Evolutionary conservation across 2,888 invertebrate species (phyloP), one percentile per base, ranked within the genome.

Genomic region (Netelia melanura): DNA sequence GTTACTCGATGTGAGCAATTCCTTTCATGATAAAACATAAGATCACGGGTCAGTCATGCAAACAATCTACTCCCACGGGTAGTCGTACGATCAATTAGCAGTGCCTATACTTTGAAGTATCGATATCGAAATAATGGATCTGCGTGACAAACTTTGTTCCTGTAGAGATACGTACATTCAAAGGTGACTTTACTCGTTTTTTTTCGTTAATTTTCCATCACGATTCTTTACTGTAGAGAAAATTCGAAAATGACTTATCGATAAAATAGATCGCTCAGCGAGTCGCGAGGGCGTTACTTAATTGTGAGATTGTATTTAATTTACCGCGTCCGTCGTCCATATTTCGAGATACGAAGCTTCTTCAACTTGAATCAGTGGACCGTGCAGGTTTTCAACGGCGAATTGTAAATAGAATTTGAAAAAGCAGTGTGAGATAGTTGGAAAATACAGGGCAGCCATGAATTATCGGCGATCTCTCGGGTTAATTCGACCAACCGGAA

Each of bases 401-500:
- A 80, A 80, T 71, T 76, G 71, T 72, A 65, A 83, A 65, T 80
- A 75, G 78, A 72, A 62, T 54, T 17, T 48, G 64, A 75, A 75
- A 80, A 54, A 38, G 38, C 38, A 6, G 43, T 71, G 44, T 30
- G 71, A 21, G 70, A 65, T 81, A 61, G 65, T 80, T 76, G 70
- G 71, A 52, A 80, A 80, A 76, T 84, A 58, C 38, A 67, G 77
- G 21, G 43, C 77, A 70, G 25, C 44, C 62, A 58, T 77, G 75
- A 85, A 65, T 79, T 79, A 74, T 78, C 17, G 67, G 64, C 52
- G 78, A 78, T 62, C 74, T 72, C 44, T 67, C 64, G 25, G 77
- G 78, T 84, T 81, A 84, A 84, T 84, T 74, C 62, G 78, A 74
- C 81, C 81, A 78, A 76, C 84, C 84, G 84, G 84, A 85, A 85